Evolutionary conservation across 2,888 invertebrate species (phyloP).

Genomic region (Dastarcus helophoroides): DNA sequence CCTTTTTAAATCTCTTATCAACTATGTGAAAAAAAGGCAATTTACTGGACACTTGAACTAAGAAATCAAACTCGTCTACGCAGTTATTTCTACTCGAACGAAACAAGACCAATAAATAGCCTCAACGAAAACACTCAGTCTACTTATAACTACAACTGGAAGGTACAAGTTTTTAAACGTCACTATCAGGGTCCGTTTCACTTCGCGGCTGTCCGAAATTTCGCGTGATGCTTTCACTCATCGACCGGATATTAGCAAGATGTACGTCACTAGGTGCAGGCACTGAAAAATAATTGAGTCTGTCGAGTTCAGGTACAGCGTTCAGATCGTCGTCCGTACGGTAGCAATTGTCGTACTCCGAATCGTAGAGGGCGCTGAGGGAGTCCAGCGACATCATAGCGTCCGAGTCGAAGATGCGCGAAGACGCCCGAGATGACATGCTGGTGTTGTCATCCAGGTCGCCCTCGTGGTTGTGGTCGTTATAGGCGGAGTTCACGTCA

Average conservation of each 20-base stretch:
- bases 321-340: constrained; percentile 41
- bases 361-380: constrained; percentile 72
- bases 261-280: constrained; percentile 47
- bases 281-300: constrained; percentile 37
- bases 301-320: constrained; percentile 35
- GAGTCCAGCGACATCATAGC: constrained; percentile 68
- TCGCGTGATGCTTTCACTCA: constrained; percentile 64
- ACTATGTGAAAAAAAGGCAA: too few relatives aligned
- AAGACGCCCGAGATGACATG: constrained; percentile 74
- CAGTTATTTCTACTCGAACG: too few relatives aligned
- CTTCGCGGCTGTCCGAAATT: constrained; percentile 62
- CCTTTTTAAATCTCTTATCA: too few relatives aligned
- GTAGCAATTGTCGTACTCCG: constrained; percentile 56
- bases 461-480: constrained; percentile 43
- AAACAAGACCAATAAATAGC: too few relatives aligned
- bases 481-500: constrained; percentile 75
- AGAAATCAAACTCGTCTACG: too few relatives aligned
- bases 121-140: too few relatives aligned
- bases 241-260: constrained; percentile 61
- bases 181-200: constrained; percentile 56
- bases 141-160: too few relatives aligned
- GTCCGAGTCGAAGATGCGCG: constrained; percentile 67
- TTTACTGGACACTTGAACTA: too few relatives aligned
- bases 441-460: constrained; percentile 59
- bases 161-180: too few relatives aligned